Percentiles rank a stretch among this genome's conserved stretches.
Conservation (phyloP, 2,113 vertebrate genomes). For the Spizaetus ornatus region DNA sequence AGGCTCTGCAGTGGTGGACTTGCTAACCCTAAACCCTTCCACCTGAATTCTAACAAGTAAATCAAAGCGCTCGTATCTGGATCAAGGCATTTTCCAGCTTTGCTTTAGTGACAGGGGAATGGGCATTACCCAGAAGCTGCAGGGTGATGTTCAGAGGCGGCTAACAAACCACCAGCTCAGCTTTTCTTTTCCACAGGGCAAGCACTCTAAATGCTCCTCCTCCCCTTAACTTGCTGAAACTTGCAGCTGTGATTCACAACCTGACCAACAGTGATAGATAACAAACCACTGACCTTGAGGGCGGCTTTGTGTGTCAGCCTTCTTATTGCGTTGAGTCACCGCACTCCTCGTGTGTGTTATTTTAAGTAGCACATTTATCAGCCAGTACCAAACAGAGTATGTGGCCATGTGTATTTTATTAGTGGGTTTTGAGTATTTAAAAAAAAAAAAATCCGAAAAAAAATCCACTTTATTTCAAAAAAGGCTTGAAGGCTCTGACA, state of each 20-base stretch:
- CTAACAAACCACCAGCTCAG: constrained; percentile 18
- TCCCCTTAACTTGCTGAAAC: constrained; percentile 43
- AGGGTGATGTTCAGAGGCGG: neutral
- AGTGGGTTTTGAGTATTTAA: neutral
- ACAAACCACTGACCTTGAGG: constrained; percentile 39
- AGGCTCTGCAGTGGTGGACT: constrained; percentile 31
- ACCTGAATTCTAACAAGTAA: constrained; percentile 58
- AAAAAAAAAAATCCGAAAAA: neutral
- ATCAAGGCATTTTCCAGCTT: constrained; percentile 39
- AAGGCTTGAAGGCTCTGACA: neutral
- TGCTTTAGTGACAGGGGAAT: neutral
- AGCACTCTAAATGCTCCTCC: neutral
- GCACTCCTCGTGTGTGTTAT: neutral
- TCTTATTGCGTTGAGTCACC: neutral
- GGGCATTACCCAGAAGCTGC: constrained; percentile 21
- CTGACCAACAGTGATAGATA: constrained; percentile 63
- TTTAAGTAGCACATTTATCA: constrained; percentile 35
- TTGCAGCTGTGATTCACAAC: constrained; percentile 64
- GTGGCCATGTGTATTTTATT: constrained; percentile 19
- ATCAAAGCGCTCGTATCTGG: constrained; percentile 20
- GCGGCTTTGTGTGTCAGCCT: constrained; percentile 46
- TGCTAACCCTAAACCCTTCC: constrained; percentile 51
- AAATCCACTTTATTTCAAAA: neutral
- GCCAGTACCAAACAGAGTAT: constrained; percentile 9
- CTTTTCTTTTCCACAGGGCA: constrained; percentile 19